These are phyloP conservation scores for Caenorhabditis inopinata DNA, from an alignment of 1,140 invertebrate species.

Conservation along the genomic window DNA sequence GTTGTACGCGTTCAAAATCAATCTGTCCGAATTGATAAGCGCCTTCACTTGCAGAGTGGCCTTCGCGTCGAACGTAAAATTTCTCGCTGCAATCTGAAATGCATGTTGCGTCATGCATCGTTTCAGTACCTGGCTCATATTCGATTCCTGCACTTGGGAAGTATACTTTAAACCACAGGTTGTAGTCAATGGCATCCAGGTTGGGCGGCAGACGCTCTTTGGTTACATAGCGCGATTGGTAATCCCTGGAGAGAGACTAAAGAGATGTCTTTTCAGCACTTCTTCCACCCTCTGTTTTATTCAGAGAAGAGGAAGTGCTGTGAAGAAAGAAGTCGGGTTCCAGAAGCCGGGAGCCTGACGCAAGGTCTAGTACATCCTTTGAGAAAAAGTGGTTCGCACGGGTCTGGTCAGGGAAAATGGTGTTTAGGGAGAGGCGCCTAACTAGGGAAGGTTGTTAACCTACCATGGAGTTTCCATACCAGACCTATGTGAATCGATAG, in stretches of 20 bases:
- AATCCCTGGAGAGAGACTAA: not conserved
- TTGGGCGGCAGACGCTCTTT: not conserved
- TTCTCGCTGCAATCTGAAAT: not conserved
- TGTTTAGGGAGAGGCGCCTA: too few species aligned
- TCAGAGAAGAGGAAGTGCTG: too few species aligned
- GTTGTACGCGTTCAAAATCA: not conserved
- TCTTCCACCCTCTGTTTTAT: too few species aligned
- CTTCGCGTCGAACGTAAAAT: conserved; percentile 3
- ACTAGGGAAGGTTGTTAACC: too few species aligned
- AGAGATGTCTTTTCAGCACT: too few species aligned
- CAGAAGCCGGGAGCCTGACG: too few species aligned
- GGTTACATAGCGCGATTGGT: not conserved
- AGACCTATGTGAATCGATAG: too few species aligned
- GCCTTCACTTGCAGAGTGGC: not conserved
- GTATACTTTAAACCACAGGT: not conserved
- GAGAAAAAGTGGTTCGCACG: too few species aligned
- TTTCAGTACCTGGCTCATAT: conserved; percentile 4
- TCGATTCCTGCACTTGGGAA: not conserved
- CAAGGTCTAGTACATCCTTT: too few species aligned
- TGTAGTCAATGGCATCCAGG: conserved; percentile 23
- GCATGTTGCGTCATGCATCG: not conserved
- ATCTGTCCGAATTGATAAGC: not conserved
- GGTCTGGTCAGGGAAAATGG: too few species aligned
- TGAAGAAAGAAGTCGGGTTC: too few species aligned
- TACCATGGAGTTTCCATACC: too few species aligned